Base-by-base conservation (phyloP, 2,113 vertebrate genomes). In the Phasianus colchicus region DNA sequence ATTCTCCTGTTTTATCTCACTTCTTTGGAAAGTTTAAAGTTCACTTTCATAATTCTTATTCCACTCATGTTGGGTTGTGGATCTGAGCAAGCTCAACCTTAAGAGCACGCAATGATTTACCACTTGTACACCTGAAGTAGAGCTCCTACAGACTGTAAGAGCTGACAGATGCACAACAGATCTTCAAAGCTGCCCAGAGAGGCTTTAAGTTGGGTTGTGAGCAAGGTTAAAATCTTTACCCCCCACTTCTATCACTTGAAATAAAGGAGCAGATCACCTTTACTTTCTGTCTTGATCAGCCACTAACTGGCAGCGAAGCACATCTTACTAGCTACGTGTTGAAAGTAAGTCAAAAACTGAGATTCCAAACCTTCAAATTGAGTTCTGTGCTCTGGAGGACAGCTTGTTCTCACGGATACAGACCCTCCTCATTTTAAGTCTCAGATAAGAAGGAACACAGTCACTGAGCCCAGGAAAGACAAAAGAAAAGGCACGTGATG, bases 21-120 rank as follows among this genome's bases (percentile, higher is more conserved):
- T 90, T 77, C 75, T 89, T 94, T 67, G 85, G 57, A 88, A 91
- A 92, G 57, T 75, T 48, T 90, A 94, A 94, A 88, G 71, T 88
- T 88, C 88, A 81, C 86, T 83, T 93, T 86, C 83, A 36, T 50
- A 77, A 88, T 86, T 88, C 83, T 88, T 86, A 92, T 65, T 73
- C 29, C 15, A 29, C 47, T 91, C 81, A 30, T 32, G n/a, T 61
- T 69, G 90, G 75, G 70, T 42, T 42, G 73, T 40, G n/a, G 13
- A 86, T 57, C 36, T 6, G 63, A 93, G 48, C 27, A 92, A 76
- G 21, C 76, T 60, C 72, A 20, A 83, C 47, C 83, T 89, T 71
- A 92, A 90, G 16, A 93, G 54, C n/a, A 79, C 38, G 60, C 45
- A 45, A 63, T 36, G 69, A 55, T 93, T 91, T 85, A 85, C 63